Evolutionary conservation across 2,113 vertebrate species (phyloP).

Genomic region (Romanogobio albipinnatus): DNA sequence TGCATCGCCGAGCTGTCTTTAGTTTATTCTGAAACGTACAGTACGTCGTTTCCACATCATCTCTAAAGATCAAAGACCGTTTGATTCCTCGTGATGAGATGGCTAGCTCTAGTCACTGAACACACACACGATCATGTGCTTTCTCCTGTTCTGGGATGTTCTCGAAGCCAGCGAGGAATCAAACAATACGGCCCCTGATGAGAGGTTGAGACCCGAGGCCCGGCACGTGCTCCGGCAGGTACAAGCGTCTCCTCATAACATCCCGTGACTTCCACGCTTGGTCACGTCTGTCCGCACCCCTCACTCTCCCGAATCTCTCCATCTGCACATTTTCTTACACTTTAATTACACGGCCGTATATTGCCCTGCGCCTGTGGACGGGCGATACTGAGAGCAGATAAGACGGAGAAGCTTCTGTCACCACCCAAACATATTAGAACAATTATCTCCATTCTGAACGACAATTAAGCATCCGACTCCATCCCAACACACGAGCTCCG

Average conservation of each 20-base stretch:
- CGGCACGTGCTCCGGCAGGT: constrained; percentile 30
- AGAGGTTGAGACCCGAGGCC: background rate
- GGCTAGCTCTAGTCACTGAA: no score
- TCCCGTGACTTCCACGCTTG: constrained; percentile 65
- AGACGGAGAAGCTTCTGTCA: constrained; percentile 82
- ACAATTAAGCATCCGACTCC: constrained; percentile 74
- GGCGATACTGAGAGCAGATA: constrained; percentile 81
- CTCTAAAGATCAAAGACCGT: background rate
- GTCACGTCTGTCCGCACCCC: constrained; percentile 78
- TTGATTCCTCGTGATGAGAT: background rate
- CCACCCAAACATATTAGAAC: constrained; percentile 76
- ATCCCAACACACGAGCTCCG: constrained; percentile 73
- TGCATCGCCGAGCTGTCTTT: no score
- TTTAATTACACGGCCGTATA: constrained; percentile 80
- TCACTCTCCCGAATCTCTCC: constrained; percentile 79
- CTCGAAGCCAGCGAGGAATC: background rate
- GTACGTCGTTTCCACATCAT: background rate
- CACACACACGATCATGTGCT: background rate
- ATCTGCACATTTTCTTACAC: constrained; percentile 78
- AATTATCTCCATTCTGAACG: constrained; percentile 70
- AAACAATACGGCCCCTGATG: constrained; percentile 2
- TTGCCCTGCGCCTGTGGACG: constrained; percentile 75
- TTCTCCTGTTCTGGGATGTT: background rate
- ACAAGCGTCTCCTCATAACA: constrained; percentile 67
- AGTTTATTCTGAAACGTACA: no score